These are phyloP conservation scores for Laticauda colubrina DNA, from an alignment of 2,113 vertebrate species.

Conservation along the genomic window DNA sequence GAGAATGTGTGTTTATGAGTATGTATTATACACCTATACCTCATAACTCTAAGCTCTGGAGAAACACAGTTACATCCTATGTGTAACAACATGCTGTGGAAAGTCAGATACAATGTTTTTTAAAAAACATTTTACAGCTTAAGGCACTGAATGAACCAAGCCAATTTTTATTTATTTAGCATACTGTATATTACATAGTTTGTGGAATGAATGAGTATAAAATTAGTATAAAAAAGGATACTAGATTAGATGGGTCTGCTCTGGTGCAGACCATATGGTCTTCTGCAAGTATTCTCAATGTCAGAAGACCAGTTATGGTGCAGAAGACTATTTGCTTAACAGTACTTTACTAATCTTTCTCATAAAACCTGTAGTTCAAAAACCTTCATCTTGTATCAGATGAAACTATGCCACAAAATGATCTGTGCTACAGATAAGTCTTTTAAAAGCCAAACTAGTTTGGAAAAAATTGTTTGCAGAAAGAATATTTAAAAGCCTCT, in stretches of 20 bases:
- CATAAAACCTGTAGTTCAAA: background rate
- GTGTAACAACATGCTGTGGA: background rate
- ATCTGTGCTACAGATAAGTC: no score
- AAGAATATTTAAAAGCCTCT: background rate
- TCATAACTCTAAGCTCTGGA: background rate
- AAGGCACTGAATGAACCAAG: background rate
- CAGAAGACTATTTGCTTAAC: background rate
- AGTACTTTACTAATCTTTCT: background rate
- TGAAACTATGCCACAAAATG: background rate
- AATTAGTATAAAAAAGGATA: background rate
- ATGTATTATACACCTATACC: background rate
- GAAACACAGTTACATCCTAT: background rate
- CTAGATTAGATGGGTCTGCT: background rate
- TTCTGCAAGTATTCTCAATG: background rate
- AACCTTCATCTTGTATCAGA: background rate
- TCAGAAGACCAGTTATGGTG: background rate
- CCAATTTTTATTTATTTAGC: background rate
- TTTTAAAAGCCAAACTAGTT: background rate
- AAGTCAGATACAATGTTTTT: background rate
- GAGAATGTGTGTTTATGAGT: background rate
- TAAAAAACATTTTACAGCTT: background rate
- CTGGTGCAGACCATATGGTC: background rate
- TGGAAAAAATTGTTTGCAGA: background rate
- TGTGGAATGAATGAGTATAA: background rate
- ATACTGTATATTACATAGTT: background rate